phyloP scores from a whole-genome alignment of 2,113 vertebrate species.

The Micromys minutus region DNA sequence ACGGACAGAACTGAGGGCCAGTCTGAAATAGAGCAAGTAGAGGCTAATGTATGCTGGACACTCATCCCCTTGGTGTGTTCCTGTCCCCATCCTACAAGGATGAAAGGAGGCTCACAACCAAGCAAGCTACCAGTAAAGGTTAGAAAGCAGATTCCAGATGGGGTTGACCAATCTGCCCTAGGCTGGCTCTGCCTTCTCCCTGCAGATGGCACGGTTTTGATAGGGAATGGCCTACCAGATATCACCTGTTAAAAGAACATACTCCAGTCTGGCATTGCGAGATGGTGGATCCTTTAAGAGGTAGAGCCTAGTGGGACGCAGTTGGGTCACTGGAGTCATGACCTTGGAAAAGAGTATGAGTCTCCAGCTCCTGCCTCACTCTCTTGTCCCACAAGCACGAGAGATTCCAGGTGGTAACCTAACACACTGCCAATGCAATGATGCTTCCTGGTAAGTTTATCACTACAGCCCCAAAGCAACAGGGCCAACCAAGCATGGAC shows the following conservation, averaged over 20 bases:
- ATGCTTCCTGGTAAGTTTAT: not conserved
- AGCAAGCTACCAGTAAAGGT: too few relatives aligned
- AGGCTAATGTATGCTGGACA: not conserved
- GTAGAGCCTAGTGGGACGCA: not conserved
- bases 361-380: not conserved
- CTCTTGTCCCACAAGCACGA: not conserved
- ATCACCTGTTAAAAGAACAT: not conserved
- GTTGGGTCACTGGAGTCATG: not conserved
- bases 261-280: too few relatives aligned
- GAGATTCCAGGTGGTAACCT: not conserved
- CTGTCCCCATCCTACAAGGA: not conserved
- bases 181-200: not conserved
- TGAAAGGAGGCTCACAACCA: not conserved
- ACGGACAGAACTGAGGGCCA: too few relatives aligned
- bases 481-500: not conserved
- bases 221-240: not conserved
- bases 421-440: not conserved
- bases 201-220: not conserved
- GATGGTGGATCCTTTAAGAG: not conserved
- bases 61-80: rapidly evolving
- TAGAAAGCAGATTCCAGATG: not conserved
- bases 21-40: not conserved
- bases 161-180: too few relatives aligned
- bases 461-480: not conserved
- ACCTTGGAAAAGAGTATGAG: not conserved